Conservation (phyloP, 2,888 invertebrate genomes). For the Drosophila flavopinicola region DNA sequence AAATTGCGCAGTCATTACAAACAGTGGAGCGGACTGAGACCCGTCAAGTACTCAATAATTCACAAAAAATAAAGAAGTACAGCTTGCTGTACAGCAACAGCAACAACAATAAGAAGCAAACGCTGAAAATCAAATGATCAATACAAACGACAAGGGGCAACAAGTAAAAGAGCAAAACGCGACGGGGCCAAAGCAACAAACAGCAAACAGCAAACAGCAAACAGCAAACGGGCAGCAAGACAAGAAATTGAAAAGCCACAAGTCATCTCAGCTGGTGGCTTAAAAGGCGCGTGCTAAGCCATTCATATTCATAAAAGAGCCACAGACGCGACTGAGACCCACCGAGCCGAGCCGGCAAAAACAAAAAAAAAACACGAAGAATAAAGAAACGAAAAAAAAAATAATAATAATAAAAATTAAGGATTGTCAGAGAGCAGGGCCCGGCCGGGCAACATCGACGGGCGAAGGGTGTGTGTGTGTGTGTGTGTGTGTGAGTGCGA, state of each 20-base stretch:
- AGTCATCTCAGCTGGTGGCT: constrained; percentile 81
- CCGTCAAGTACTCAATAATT: constrained; percentile 75
- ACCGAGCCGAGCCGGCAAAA: constrained; percentile 35
- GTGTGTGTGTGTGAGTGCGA: constrained; percentile 46
- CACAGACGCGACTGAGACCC: constrained; percentile 24
- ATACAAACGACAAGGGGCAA: constrained; percentile 60
- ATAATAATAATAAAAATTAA: constrained; percentile 62
- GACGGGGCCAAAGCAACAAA: constrained; percentile 29
- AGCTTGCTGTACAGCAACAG: no score
- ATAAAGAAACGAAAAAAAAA: constrained; percentile 23
- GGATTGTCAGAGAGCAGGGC: constrained; percentile 61
- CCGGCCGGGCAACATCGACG: constrained; percentile 24
- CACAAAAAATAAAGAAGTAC: constrained; percentile 50
- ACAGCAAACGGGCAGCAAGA: constrained; percentile 49
- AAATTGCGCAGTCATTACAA: constrained; percentile 72
- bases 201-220: no score
- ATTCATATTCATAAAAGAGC: constrained; percentile 78
- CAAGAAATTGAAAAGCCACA: constrained; percentile 78
- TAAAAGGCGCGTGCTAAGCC: constrained; percentile 80
- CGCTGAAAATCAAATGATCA: constrained; percentile 73
- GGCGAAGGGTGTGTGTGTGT: constrained; percentile 33
- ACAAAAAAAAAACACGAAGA: constrained; percentile 10
- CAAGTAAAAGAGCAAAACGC: constrained; percentile 58
- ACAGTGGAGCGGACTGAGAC: constrained; percentile 42
- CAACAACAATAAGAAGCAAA: constrained; percentile 29